Base-by-base conservation (phyloP, 2,113 vertebrate genomes). In the Osmerus eperlanus region DNA sequence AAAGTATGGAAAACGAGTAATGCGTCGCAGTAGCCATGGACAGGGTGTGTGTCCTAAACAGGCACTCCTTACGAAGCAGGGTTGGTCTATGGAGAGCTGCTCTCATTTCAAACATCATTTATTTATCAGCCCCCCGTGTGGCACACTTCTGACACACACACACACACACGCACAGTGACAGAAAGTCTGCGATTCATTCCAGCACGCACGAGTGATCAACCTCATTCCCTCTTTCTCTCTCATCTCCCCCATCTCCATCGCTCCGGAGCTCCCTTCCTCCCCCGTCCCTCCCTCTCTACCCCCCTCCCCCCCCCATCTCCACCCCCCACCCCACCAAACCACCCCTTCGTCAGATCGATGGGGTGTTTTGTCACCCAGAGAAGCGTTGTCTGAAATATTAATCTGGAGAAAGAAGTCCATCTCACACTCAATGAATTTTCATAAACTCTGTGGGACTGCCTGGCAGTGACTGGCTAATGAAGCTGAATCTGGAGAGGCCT, bases 71-170 rank as follows among this genome's bases (percentile, higher is more conserved):
- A 85, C 79, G 82, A 88, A 87, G 83, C 79, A 68, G 78, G 74
- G 86, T 88, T 79, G 85, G 84, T 87, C 90, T 86, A 78, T 52
- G 60, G 89, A 91, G 90, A 92, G 84, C 89, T 92, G 91, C 85
- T 92, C 91, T 88, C 86, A 88, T 91, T 92, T 91, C 86, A 90
- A 77, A 87, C 86, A 89, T 90, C 70, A 87, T 92, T 91, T 91
- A 92, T 92, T 91, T 91, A 90, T 91, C 76, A 86, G 68, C 76
- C 81, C 86, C 84, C 72, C 54, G 80, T 84, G 85, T 78, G 82
- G 47, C 76, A 82, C 21, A 79, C 70, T 41, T 56, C 66, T 29
- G 52, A 68, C 67, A 58, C 67, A 32, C 53, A 68, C 23, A 68
- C 67, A 68, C 23, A 70, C 28, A 41, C 29, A 51, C 11, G 61